phyloP scores from a whole-genome alignment of 2,797 vertebrate genomes.

The Acropternis orthonyx region DNA sequence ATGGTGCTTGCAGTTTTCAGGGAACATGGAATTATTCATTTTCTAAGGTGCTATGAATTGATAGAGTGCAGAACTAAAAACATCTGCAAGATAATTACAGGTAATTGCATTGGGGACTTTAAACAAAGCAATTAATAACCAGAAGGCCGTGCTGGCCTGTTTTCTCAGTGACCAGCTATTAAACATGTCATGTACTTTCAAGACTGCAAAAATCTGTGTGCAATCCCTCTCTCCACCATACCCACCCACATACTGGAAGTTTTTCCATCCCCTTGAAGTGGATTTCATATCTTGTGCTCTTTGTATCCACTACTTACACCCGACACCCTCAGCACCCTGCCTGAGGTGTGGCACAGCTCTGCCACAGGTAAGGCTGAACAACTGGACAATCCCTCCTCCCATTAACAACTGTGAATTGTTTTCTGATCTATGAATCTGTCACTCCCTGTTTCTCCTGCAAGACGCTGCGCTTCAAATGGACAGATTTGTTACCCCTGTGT shows the following conservation, averaged over 20 bases:
- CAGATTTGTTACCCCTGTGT: background rate
- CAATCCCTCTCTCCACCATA: background rate
- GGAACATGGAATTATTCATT: background rate
- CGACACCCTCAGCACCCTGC: background rate
- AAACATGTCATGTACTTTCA: background rate
- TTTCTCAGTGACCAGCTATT: background rate
- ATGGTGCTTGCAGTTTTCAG: background rate
- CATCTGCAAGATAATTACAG: background rate
- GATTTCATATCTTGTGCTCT: accelerated
- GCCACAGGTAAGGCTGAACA: background rate
- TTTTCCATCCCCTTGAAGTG: background rate
- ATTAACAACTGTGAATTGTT: background rate
- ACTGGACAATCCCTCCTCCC: background rate
- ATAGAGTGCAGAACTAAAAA: background rate
- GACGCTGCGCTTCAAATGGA: background rate
- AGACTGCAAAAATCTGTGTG: background rate
- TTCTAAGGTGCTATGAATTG: background rate
- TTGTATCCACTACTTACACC: background rate
- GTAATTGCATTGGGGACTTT: background rate
- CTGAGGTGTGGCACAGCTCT: background rate
- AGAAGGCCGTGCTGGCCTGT: background rate
- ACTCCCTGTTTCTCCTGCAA: background rate
- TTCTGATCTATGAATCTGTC: background rate
- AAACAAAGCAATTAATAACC: background rate
- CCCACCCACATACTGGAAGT: accelerated